Conservation (phyloP, 2,113 vertebrate genomes). For the Otolemur garnettii region DNA sequence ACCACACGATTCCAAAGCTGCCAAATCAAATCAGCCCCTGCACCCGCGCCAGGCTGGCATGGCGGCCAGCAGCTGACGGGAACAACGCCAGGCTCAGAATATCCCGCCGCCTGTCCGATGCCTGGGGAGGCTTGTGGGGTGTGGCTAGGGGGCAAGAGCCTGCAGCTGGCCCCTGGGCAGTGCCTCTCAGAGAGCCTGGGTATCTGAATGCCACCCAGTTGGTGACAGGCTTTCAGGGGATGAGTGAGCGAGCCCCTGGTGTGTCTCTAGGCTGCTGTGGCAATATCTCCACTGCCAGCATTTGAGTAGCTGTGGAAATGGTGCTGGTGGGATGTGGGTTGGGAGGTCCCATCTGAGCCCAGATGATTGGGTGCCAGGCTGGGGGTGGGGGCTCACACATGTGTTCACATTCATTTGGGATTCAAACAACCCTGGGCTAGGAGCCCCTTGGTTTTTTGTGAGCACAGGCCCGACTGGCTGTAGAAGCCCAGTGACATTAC, state of each 20-base stretch:
- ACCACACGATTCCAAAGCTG: conserved; percentile 81
- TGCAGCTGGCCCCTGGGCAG: conserved; percentile 6
- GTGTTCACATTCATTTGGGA: background rate
- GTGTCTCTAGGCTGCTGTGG: background rate
- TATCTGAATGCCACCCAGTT: background rate
- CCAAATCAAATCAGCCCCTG: conserved; percentile 85
- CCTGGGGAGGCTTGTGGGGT: conserved; percentile 18
- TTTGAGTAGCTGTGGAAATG: background rate
- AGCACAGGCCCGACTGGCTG: background rate
- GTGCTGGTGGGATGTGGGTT: background rate
- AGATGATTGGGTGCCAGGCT: background rate
- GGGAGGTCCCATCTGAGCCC: background rate
- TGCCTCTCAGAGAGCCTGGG: background rate
- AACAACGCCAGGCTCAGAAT: conserved; percentile 84
- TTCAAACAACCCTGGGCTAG: background rate
- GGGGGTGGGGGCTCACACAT: background rate
- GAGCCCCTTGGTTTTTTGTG: background rate
- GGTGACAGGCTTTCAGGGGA: background rate
- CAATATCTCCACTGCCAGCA: background rate
- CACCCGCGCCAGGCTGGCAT: conserved; percentile 81
- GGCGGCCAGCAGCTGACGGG: conserved; percentile 84
- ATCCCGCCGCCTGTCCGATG: conserved; percentile 77
- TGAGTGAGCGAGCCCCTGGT: background rate
- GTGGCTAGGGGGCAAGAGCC: conserved; percentile 58
- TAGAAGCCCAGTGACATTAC: background rate